These are phyloP conservation scores for Drosophila leontia DNA, from an alignment of 1,140 invertebrate species.

Conservation along the genomic window DNA sequence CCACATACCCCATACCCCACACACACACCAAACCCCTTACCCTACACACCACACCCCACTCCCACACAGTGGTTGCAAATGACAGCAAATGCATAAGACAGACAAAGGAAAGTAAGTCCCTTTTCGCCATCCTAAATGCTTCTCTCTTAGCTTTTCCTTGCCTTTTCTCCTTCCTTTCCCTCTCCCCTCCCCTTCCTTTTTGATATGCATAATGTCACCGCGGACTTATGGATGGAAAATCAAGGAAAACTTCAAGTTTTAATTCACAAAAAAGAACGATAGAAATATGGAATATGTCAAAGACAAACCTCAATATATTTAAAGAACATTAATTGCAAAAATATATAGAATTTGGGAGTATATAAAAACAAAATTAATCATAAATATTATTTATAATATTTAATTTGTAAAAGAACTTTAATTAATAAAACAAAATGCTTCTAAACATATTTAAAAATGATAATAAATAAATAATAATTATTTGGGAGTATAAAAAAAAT, in stretches of 20 bases:
- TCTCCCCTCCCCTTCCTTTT: neutral
- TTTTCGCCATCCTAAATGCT: conserved; percentile 7
- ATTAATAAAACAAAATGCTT: too few relatives aligned
- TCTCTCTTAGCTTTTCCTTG: neutral
- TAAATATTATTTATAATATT: too few relatives aligned
- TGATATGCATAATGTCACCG: conserved; percentile 35
- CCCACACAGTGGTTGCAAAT: conserved; percentile 43
- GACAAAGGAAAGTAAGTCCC: conserved; percentile 35
- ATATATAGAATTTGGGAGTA: too few relatives aligned
- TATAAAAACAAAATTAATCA: neutral
- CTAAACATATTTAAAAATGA: too few relatives aligned
- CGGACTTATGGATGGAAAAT: conserved; percentile 8
- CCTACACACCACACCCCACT: neutral
- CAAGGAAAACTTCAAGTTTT: conserved; percentile 13
- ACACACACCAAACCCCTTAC: neutral
- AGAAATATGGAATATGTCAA: neutral
- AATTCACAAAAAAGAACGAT: neutral
- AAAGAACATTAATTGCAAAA: neutral
- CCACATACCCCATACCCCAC: conserved; percentile 7
- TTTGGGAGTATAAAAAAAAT: too few relatives aligned
- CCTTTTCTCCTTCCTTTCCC: neutral
- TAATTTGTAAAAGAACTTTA: too few relatives aligned
- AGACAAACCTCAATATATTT: neutral
- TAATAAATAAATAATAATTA: too few relatives aligned
- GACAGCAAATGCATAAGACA: conserved; percentile 54